Base-by-base conservation (phyloP, 2,888 invertebrate species). In the Andrena minutula region DNA sequence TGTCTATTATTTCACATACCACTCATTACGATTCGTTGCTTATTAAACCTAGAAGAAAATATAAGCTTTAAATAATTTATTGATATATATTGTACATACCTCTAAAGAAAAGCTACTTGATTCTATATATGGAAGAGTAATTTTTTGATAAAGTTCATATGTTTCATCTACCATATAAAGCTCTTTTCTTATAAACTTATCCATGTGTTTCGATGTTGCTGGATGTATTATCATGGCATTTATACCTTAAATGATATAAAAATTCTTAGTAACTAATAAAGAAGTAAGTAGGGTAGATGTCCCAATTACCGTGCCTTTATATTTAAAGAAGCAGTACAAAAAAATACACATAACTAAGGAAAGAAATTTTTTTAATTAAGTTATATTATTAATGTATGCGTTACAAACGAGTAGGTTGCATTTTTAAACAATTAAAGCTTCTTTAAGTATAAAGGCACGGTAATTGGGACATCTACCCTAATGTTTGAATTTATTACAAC, bases 221-320 rank as follows among this genome's bases (percentile, higher is more conserved):
- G 99, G 99, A 94, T 97, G 97, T 84, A 99, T 97, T 32, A 99
- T 95, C 8, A 98, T 98, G 0, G 97, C 96, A 92, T 99, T 99
- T 3, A 99, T 95, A 88, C 96, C 98, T 98, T 94, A 10, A 95
- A 95, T 68, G 75, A 80, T 16, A 84, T 2, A 12, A 35, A 2
- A 41, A 7, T 58, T 32, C n/a, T 35, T 0, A 28, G 56, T 30
- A 51, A 79, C 2, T 12, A 53, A 60, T 6, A 26, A 41, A 26
- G 28, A 7, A 58, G 26, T 5, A 2, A 8, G 49, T n/a, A 3
- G n/a, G n/a, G n/a, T n/a, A n/a, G n/a, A n/a, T n/a, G n/a, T n/a
- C n/a, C n/a, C n/a, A n/a, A n/a, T n/a, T n/a, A n/a, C n/a, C n/a
- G n/a, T n/a, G n/a, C n/a, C n/a, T n/a, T n/a, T n/a, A n/a, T n/a